phyloP scores from a whole-genome alignment of 2,113 vertebrate species.

The Platysteira castanea region DNA sequence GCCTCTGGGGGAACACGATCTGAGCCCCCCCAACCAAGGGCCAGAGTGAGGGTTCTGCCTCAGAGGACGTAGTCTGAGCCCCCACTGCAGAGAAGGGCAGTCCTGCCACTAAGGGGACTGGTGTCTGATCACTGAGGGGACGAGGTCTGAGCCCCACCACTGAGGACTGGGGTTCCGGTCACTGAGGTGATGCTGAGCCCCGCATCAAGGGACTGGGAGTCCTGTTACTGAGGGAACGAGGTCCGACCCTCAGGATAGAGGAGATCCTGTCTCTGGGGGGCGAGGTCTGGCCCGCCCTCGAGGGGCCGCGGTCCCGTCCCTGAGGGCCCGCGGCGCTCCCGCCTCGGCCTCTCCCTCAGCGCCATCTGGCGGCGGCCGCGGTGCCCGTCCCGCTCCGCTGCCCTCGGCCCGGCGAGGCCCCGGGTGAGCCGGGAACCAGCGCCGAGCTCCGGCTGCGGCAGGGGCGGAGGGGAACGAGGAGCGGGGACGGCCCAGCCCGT shows the following conservation, averaged over 20 bases:
- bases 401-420: neutral
- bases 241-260: neutral
- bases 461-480: neutral
- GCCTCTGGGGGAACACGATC: neutral
- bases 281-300: neutral
- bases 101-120: neutral
- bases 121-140: rapidly evolving
- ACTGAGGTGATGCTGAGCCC: neutral
- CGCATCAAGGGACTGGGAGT: neutral
- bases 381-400: neutral
- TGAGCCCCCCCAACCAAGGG: neutral
- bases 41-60: neutral
- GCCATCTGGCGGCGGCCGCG: neutral
- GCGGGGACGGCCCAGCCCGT: rapidly evolving
- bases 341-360: neutral
- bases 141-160: neutral
- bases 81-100: no score
- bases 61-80: neutral
- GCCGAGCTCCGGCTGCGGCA: neutral
- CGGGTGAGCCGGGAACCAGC: neutral
- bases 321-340: neutral
- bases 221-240: neutral
- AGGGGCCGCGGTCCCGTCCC: no score
- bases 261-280: rapidly evolving
- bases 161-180: no score